These are phyloP conservation scores for Glyptemys insculpta DNA, from an alignment of 2,797 vertebrate species.

Conservation along the genomic window DNA sequence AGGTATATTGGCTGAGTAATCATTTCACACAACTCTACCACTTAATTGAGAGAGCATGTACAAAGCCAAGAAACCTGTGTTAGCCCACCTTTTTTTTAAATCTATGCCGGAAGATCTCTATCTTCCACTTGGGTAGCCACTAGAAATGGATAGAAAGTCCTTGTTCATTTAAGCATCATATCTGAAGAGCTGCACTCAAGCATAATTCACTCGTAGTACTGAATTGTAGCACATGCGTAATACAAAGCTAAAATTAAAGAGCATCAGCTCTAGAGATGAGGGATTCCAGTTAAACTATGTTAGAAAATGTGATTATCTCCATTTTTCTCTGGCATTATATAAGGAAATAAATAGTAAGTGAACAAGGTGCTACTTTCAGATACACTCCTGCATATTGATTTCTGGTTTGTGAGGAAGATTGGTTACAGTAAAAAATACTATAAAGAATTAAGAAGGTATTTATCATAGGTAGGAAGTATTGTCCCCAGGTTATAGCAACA, in stretches of 20 bases:
- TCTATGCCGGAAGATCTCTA: background rate
- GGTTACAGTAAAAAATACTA: background rate
- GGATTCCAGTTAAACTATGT: background rate
- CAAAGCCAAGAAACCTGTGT: background rate
- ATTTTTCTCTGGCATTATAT: background rate
- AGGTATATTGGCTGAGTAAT: background rate
- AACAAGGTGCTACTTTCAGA: background rate
- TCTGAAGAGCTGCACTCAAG: background rate
- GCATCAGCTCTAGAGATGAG: background rate
- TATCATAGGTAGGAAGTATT: background rate
- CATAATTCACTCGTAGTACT: background rate
- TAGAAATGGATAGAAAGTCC: background rate
- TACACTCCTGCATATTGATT: background rate
- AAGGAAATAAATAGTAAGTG: background rate
- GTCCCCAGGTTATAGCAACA: background rate
- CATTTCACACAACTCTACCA: background rate
- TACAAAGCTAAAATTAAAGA: background rate
- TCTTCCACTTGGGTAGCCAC: background rate
- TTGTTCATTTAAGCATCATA: background rate
- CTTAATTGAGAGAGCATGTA: background rate
- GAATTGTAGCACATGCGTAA: background rate
- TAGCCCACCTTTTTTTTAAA: no score
- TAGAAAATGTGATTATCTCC: rapidly evolving
- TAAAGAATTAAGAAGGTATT: background rate
- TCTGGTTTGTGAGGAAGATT: background rate